Conservation (phyloP, 1,140 invertebrate genomes). For the Drosophila lacteicornis region DNA sequence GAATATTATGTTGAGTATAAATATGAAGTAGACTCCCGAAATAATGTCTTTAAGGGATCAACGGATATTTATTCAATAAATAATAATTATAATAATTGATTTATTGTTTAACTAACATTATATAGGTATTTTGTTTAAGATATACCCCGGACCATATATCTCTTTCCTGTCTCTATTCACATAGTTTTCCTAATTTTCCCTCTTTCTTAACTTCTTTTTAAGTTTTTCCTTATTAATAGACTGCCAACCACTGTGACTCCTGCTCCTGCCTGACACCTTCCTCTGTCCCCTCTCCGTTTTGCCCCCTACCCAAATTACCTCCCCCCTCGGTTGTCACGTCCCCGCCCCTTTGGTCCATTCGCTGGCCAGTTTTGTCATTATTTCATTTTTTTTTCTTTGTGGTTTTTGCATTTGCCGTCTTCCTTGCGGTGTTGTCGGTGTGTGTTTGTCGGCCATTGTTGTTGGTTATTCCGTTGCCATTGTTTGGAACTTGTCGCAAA, state of each 20-base stretch:
- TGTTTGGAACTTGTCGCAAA: conserved; percentile 52
- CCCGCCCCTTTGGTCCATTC: neutral
- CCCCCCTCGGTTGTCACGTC: neutral
- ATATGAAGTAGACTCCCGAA: neutral
- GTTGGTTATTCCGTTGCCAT: conserved; percentile 38
- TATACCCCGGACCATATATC: too few species aligned
- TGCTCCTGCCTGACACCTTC: neutral
- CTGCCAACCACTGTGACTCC: neutral
- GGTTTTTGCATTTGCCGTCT: conserved; percentile 76
- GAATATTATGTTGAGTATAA: neutral
- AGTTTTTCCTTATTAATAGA: neutral
- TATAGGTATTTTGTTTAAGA: too few species aligned
- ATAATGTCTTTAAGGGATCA: neutral
- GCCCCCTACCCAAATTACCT: conserved; percentile 9
- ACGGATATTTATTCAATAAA: too few species aligned
- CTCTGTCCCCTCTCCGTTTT: neutral
- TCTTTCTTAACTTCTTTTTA: neutral
- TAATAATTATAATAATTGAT: neutral
- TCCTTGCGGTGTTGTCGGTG: conserved; percentile 31
- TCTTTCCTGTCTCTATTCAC: too few species aligned
- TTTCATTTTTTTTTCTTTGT: conserved; percentile 62
- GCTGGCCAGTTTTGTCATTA: conserved; percentile 75
- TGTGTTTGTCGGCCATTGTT: conserved; percentile 25
- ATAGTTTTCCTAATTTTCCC: neutral
- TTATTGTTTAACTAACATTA: neutral